Conservation (phyloP, 2,113 vertebrate species). For the Hippocampus guttulatus region DNA sequence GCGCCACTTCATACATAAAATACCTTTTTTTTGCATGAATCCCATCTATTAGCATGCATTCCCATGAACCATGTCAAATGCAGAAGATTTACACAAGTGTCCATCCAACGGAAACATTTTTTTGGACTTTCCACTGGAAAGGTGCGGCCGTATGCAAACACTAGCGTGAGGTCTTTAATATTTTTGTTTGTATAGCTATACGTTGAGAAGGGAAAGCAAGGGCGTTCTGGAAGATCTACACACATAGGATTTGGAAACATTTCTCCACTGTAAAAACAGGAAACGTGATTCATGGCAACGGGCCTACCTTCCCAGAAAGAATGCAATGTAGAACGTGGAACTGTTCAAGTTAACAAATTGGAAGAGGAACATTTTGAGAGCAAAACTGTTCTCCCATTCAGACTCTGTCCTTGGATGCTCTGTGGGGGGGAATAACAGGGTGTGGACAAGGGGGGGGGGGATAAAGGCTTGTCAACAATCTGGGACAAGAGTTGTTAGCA, state of each 20-base stretch:
- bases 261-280: slow-evolving; percentile 36
- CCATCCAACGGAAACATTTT: neutral
- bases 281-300: slow-evolving; percentile 21
- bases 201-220: slow-evolving; percentile 6
- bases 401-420: slow-evolving; percentile 96
- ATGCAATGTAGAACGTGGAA: slow-evolving; percentile 98
- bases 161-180: neutral
- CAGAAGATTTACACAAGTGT: neutral
- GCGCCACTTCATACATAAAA: no score
- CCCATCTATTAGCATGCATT: no score
- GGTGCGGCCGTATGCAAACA: neutral
- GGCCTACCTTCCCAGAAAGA: slow-evolving; percentile 92
- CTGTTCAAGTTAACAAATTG: slow-evolving; percentile 99
- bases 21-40: no score
- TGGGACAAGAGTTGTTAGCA: slow-evolving; percentile 3
- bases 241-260: slow-evolving; percentile 35
- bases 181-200: neutral
- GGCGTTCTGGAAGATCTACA: slow-evolving; percentile 15
- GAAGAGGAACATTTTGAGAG: slow-evolving; percentile 98
- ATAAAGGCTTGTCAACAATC: slow-evolving; percentile 14
- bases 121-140: neutral
- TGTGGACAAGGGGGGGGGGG: neutral
- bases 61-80: neutral
- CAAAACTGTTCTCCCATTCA: slow-evolving; percentile 98
- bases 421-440: slow-evolving; percentile 44